These are phyloP conservation scores for Tetraodon nigroviridis DNA, from an alignment of 2,113 vertebrate species.

Conservation along the genomic window DNA sequence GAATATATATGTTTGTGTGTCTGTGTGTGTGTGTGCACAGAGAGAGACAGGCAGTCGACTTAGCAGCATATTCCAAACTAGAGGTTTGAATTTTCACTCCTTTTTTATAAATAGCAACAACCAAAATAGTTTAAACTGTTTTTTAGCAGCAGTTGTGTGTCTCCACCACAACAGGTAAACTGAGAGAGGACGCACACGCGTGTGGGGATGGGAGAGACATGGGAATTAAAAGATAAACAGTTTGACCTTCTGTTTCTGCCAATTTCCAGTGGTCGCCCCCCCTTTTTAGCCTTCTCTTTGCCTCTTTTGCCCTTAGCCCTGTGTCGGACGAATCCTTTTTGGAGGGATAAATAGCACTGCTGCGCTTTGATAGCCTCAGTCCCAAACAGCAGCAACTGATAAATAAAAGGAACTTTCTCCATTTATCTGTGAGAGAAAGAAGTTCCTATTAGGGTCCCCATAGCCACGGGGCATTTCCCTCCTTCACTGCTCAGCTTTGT, in stretches of 20 bases:
- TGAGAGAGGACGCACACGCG: slow-evolving; percentile 57
- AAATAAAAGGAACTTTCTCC: slow-evolving; percentile 84
- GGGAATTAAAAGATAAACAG: slow-evolving; percentile 75
- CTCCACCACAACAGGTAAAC: slow-evolving; percentile 62
- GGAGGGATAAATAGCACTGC: slow-evolving; percentile 79
- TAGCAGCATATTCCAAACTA: too few relatives aligned
- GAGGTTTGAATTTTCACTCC: too few relatives aligned
- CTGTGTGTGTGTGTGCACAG: too few relatives aligned
- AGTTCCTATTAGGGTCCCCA: slow-evolving; percentile 79
- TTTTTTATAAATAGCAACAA: too few relatives aligned
- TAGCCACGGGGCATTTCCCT: slow-evolving; percentile 78
- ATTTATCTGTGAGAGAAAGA: slow-evolving; percentile 82
- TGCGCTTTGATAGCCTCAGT: slow-evolving; percentile 80
- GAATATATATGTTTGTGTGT: too few relatives aligned
- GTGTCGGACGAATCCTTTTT: slow-evolving; percentile 76
- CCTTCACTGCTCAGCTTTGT: slow-evolving; percentile 76
- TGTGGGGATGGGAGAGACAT: slow-evolving; percentile 56
- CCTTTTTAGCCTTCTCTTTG: slow-evolving; percentile 65
- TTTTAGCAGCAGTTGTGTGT: too few relatives aligned
- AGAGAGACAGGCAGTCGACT: too few relatives aligned
- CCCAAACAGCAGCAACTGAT: slow-evolving; percentile 79
- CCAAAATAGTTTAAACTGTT: too few relatives aligned
- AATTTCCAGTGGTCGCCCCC: slow-evolving; percentile 68
- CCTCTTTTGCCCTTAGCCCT: slow-evolving; percentile 72
- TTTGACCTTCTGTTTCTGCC: slow-evolving; percentile 79